Base-by-base conservation (phyloP, 1,140 invertebrate species). In the Bathynomus jamesi region DNA sequence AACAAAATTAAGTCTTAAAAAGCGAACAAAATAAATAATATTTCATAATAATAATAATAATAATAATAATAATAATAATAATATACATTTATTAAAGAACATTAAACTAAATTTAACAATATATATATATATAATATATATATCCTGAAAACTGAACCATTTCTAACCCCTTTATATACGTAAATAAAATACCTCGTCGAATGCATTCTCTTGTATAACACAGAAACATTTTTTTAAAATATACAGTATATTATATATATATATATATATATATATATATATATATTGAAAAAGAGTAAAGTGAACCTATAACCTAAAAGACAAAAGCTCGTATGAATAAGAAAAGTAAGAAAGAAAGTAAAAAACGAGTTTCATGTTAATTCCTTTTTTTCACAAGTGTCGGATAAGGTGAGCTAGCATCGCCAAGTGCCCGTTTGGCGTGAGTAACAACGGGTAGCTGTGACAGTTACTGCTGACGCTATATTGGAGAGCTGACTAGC, bases 181-280 rank as follows among this genome's bases (percentile, higher is more conserved):
- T n/a, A n/a, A n/a, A n/a, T n/a, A n/a, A n/a, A n/a, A n/a, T n/a
- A n/a, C n/a, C n/a, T n/a, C n/a, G n/a, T n/a, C n/a, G n/a, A n/a
- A n/a, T n/a, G n/a, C n/a, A n/a, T n/a, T n/a, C n/a, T n/a, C n/a
- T n/a, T n/a, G n/a, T n/a, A n/a, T n/a, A n/a, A n/a, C n/a, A n/a
- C n/a, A n/a, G n/a, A n/a, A n/a, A n/a, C n/a, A n/a, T n/a, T n/a
- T n/a, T n/a, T n/a, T n/a, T n/a, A n/a, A n/a, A n/a, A n/a, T n/a
- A n/a, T n/a, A n/a, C n/a, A n/a, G n/a, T n/a, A n/a, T n/a, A n/a
- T n/a, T n/a, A n/a, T n/a, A 53, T 53, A 53, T 53, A 53, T 53
- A 53, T 53, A 53, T 53, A 53, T 53, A 53, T 53, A 53, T 53
- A 53, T 53, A 53, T 53, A 53, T 53, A 53, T 53, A 53, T 53